These are phyloP conservation scores for Tinea semifulvella DNA, from an alignment of 2,888 invertebrate species.

Conservation along the genomic window DNA sequence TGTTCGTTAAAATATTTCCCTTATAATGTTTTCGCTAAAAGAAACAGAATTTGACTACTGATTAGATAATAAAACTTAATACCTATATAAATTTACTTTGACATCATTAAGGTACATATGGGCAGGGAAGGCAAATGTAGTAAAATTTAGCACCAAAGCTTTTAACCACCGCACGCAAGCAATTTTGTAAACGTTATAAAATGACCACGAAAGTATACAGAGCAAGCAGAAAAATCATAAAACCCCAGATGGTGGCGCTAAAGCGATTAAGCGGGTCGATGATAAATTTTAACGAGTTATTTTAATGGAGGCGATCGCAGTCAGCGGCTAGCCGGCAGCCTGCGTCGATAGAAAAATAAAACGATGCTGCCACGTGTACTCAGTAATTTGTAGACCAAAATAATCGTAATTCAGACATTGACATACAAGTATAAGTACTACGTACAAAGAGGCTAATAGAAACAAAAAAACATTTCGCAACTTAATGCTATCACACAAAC, in stretches of 20 bases:
- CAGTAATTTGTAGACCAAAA: constrained; percentile 5
- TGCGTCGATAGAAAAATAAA: constrained; percentile 62
- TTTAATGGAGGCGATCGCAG: constrained; percentile 66
- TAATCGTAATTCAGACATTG: neutral
- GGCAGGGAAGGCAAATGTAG: constrained; percentile 16
- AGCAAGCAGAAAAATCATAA: constrained; percentile 66
- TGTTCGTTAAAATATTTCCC: too few species aligned
- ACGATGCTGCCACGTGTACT: constrained; percentile 29
- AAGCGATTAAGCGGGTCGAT: constrained; percentile 67
- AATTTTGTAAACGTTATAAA: constrained; percentile 56
- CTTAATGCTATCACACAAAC: too few species aligned
- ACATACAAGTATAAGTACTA: neutral
- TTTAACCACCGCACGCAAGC: constrained; percentile 42
- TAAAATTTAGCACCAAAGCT: constrained; percentile 28
- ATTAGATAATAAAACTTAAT: constrained; percentile 7
- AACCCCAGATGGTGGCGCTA: constrained; percentile 66
- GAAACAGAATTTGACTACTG: too few species aligned
- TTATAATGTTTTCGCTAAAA: too few species aligned
- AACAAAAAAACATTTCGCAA: too few species aligned
- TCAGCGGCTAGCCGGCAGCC: constrained; percentile 59
- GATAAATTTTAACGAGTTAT: constrained; percentile 69
- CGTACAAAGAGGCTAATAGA: neutral
- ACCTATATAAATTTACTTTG: constrained; percentile 7
- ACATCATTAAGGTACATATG: constrained; percentile 9
- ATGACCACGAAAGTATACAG: constrained; percentile 60